Evolutionary conservation across 2,113 vertebrate genomes (phyloP).

Genomic region (Patagioenas fasciata): DNA sequence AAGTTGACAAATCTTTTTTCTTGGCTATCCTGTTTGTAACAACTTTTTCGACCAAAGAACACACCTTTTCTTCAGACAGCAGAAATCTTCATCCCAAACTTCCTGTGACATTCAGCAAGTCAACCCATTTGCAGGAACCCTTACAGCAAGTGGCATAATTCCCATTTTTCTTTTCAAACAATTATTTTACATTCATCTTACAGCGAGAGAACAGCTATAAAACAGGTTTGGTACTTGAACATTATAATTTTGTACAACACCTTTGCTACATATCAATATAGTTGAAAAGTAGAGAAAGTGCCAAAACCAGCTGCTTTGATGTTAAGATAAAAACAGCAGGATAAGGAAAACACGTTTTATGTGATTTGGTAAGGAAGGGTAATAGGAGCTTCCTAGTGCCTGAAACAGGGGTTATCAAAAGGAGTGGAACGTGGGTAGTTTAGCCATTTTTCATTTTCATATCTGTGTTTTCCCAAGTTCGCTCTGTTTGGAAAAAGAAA

Average conservation of each 20-base stretch:
- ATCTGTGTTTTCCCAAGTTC: neutral
- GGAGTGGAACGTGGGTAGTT: neutral
- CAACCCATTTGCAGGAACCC: neutral
- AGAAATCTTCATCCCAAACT: neutral
- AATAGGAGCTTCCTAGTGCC: neutral
- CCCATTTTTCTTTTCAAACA: neutral
- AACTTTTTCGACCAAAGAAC: conserved; percentile 18
- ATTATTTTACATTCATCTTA: neutral
- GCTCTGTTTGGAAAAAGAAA: neutral
- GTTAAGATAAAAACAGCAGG: conserved; percentile 15
- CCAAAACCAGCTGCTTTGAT: conserved; percentile 4
- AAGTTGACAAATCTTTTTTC: conserved; percentile 38
- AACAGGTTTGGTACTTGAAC: neutral
- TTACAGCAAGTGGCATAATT: neutral
- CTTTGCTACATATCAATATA: neutral
- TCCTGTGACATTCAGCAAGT: neutral
- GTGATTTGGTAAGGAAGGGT: neutral
- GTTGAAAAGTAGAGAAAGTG: neutral
- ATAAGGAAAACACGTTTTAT: neutral
- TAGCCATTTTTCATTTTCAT: neutral
- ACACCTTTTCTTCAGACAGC: neutral
- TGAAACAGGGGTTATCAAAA: neutral
- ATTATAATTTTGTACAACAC: neutral
- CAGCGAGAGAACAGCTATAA: neutral
- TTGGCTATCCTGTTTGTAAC: conserved; percentile 27